Conservation (phyloP, 2,797 vertebrate species). For the Poecilia gillii region DNA sequence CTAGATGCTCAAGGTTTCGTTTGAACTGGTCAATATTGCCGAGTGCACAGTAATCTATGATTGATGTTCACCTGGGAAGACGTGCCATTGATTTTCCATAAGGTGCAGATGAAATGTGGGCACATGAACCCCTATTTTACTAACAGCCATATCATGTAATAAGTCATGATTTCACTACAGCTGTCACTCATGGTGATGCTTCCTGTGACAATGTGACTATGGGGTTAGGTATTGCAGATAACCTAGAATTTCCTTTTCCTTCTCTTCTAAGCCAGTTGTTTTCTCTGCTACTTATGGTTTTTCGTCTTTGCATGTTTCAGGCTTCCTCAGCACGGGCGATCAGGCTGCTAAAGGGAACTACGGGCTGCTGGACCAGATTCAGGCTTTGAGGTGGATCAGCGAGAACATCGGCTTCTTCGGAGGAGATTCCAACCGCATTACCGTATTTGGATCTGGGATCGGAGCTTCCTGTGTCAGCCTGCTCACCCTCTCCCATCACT, state of each 20-base stretch:
- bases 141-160: constrained; percentile 64
- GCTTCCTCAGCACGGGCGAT: constrained; percentile 96
- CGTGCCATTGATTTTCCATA: constrained; percentile 77
- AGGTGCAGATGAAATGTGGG: constrained; percentile 72
- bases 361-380: constrained; percentile 97
- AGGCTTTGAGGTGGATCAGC: constrained; percentile 97
- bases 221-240: constrained; percentile 12
- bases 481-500: constrained; percentile 96
- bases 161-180: constrained; percentile 59
- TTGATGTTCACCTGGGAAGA: constrained; percentile 67
- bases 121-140: constrained; percentile 68
- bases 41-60: constrained; percentile 66
- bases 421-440: constrained; percentile 96
- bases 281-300: neutral
- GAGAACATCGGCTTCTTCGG: constrained; percentile 99
- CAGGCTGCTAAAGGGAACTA: constrained; percentile 99
- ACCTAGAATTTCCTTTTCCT: constrained; percentile 15
- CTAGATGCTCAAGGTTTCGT: constrained; percentile 56
- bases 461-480: constrained; percentile 98
- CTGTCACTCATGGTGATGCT: constrained; percentile 45
- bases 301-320: constrained; percentile 69
- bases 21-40: constrained; percentile 59
- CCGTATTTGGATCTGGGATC: constrained; percentile 97
- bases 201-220: constrained; percentile 14
- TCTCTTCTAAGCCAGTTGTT: neutral